Base-by-base conservation (phyloP, 2,888 invertebrate genomes). In the Cheiracanthium punctorium region DNA sequence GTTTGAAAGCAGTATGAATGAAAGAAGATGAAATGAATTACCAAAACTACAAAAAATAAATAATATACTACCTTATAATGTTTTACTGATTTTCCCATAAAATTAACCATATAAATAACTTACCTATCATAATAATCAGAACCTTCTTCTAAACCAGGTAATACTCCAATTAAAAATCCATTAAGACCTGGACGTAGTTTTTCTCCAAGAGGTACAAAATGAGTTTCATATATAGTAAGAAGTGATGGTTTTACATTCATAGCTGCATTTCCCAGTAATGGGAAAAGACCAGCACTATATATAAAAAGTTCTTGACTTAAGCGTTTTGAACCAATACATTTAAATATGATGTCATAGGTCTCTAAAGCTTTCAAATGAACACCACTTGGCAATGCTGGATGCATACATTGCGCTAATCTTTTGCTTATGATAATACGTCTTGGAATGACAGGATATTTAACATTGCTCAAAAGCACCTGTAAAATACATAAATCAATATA, bases 341-440 rank as follows among this genome's bases (percentile, higher is more conserved):
- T 95, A 92, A 97, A 97, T 91, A 97, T 96, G 89, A 96, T 95
- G 91, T 96, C 96, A 92, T 97, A 97, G 0, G 96, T 96, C 92
- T 97, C 97, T 89, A 97, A 92, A 29, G 97, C 96, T 92, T 97
- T 97, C 88, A 97, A 92, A 92, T 97, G 97, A 32, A 97, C 97
- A 43, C 97, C 97, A 79, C 96, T 95, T 29, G 97, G 97, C 89
- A 97, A 93, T 24, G 96, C 96, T 43, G 97, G 97, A 93, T 98
- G 97, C 94, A 97, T 95, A 91, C 97, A 98, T 93, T 97, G 97
- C 70, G 97, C 96, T 89, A 98, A 93, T 88, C 97, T 94, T 92
- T 97, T 98, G 73, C 96, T 96, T 88, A 97, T 96, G 90, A 96
- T 96, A 89, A 97, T 95, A 89, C 96, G 93, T 88, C 96, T 93